Evolutionary conservation across 2,888 invertebrate genomes (phyloP).

Genomic region (Clitarchus hookeri): DNA sequence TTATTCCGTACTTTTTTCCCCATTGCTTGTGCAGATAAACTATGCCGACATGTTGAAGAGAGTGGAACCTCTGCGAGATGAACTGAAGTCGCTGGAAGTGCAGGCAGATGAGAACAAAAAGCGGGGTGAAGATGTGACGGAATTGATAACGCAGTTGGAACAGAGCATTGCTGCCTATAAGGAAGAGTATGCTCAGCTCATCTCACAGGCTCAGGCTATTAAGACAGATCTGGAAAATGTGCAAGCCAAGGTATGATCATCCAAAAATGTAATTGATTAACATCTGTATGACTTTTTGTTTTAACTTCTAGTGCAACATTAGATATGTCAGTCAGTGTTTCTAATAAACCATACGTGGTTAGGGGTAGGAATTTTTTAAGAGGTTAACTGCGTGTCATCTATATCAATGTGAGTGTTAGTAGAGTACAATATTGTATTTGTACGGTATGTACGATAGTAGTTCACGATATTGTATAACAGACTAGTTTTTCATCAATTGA

Average conservation of each 20-base stretch:
- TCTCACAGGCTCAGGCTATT: conserved; percentile 98
- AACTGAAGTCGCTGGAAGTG: conserved; percentile 85
- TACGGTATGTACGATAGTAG: too few relatives aligned
- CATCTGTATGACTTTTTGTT: too few relatives aligned
- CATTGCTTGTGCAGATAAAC: conserved; percentile 67
- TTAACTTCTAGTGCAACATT: too few relatives aligned
- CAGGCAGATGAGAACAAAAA: conserved; percentile 91
- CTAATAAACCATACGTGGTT: too few relatives aligned
- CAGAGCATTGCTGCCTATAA: conserved; percentile 96
- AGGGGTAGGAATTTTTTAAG: too few relatives aligned
- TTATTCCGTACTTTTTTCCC: neutral
- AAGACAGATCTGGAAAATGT: conserved; percentile 97
- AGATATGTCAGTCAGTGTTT: too few relatives aligned
- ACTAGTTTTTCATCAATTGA: too few relatives aligned
- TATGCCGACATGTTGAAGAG: conserved; percentile 99
- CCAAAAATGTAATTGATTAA: too few relatives aligned
- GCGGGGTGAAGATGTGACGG: conserved; percentile 91
- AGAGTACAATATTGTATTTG: too few relatives aligned
- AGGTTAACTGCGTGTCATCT: too few relatives aligned
- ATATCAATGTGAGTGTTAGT: too few relatives aligned
- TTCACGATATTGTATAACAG: too few relatives aligned
- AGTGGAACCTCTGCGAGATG: conserved; percentile 95
- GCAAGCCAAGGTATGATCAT: conserved; percentile 79
- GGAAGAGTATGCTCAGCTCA: conserved; percentile 98
- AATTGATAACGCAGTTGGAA: conserved; percentile 86